These are phyloP conservation scores for Elymnias hypermnestra DNA, from an alignment of 1,140 invertebrate genomes.

Conservation along the genomic window DNA sequence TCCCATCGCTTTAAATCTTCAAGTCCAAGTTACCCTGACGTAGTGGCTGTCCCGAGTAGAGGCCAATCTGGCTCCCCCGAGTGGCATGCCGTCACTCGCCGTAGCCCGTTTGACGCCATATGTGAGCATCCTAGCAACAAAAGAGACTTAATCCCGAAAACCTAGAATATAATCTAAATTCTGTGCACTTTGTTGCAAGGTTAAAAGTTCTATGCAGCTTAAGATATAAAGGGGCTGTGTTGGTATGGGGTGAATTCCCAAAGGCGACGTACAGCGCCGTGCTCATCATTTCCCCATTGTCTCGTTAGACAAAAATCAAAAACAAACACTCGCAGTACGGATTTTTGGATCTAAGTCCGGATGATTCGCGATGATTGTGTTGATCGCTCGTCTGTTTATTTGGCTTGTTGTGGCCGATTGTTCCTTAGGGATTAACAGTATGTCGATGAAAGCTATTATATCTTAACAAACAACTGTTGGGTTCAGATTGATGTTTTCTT, in stretches of 20 bases:
- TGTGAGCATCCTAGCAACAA: slow-evolving; percentile 35
- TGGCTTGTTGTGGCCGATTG: slow-evolving; percentile 45
- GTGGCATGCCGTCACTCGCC: slow-evolving; percentile 60
- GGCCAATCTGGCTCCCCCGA: slow-evolving; percentile 62
- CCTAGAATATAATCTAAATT: slow-evolving; percentile 29
- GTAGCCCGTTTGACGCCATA: slow-evolving; percentile 70
- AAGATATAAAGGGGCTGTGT: slow-evolving; percentile 32
- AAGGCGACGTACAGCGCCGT: slow-evolving; percentile 56
- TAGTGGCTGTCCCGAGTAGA: slow-evolving; percentile 49
- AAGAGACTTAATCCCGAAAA: slow-evolving; percentile 36
- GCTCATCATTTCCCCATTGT: slow-evolving; percentile 75
- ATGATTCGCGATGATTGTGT: slow-evolving; percentile 63
- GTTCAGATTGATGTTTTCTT: neutral
- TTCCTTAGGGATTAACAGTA: slow-evolving; percentile 41
- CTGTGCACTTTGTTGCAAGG: slow-evolving; percentile 33
- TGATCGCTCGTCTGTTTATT: slow-evolving; percentile 45
- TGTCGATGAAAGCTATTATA: slow-evolving; percentile 33
- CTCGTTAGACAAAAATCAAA: slow-evolving; percentile 76
- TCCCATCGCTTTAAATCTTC: slow-evolving; percentile 28
- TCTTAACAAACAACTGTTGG: neutral
- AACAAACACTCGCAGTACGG: slow-evolving; percentile 65
- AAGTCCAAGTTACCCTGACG: slow-evolving; percentile 36
- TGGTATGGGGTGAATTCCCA: slow-evolving; percentile 67
- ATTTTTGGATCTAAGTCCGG: slow-evolving; percentile 64
- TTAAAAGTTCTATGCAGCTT: slow-evolving; percentile 28